phyloP scores from a whole-genome alignment of 1,140 invertebrate genomes.

The Zaprionus capensis region DNA sequence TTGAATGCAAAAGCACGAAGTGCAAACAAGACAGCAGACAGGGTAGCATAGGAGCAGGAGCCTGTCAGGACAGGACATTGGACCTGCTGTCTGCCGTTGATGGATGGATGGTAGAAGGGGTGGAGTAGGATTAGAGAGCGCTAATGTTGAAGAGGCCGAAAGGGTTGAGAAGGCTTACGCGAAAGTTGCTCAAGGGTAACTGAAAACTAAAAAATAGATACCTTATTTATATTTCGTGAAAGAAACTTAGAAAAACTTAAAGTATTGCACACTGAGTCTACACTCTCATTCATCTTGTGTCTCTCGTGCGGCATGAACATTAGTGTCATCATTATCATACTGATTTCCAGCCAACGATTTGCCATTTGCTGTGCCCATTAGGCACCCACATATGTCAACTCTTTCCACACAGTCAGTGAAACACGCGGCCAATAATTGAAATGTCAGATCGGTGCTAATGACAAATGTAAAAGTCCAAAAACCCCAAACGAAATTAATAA shows the following conservation, averaged over 20 bases:
- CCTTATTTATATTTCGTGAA: background rate
- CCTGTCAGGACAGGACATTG: conserved; percentile 11
- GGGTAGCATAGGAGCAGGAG: conserved; percentile 35
- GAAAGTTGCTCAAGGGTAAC: background rate
- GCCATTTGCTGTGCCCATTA: conserved; percentile 55
- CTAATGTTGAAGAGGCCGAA: conserved; percentile 32
- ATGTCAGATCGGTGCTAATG: conserved; percentile 72
- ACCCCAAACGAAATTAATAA: conserved; percentile 65
- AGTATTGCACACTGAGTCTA: background rate
- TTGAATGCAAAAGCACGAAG: conserved; percentile 82
- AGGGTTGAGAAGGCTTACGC: conserved; percentile 6
- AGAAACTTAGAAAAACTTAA: background rate
- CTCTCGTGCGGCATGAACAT: conserved; percentile 10
- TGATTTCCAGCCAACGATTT: conserved; percentile 14
- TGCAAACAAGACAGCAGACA: conserved; percentile 71
- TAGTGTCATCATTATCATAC: conserved; percentile 34
- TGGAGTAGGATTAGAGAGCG: conserved; percentile 44
- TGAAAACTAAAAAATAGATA: background rate
- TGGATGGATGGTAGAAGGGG: conserved; percentile 53
- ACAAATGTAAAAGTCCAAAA: conserved; percentile 63
- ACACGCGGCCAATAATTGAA: conserved; percentile 64
- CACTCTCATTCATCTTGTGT: conserved; percentile 16
- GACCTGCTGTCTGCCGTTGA: conserved; percentile 56
- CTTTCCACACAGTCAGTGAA: conserved; percentile 14
- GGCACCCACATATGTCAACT: conserved; percentile 41